Conservation (phyloP, 2,113 vertebrate species). For the Nansenia antarctica region DNA sequence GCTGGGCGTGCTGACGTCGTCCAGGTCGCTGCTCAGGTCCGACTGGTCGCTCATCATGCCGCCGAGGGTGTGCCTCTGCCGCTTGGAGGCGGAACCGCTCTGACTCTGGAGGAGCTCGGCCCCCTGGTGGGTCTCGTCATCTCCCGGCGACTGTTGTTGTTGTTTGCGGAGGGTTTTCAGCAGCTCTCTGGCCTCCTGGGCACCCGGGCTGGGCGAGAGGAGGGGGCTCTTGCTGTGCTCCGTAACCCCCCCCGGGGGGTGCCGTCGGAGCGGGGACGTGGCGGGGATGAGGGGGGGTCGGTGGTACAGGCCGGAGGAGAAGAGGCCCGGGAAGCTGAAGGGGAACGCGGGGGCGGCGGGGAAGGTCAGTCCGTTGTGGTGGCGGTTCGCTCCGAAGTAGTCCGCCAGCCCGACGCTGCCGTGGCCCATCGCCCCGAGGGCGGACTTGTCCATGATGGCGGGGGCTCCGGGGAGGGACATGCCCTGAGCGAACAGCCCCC, state of each 20-base stretch:
- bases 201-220: constrained; percentile 87
- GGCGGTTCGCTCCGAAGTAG: constrained; percentile 97
- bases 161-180: constrained; percentile 93
- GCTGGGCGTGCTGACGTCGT: constrained; percentile 98
- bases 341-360: constrained; percentile 95
- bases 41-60: constrained; percentile 96
- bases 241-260: constrained; percentile 78
- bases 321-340: constrained; percentile 97
- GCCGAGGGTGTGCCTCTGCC: constrained; percentile 75
- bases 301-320: constrained; percentile 98
- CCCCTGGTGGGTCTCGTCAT: constrained; percentile 74
- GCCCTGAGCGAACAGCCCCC: constrained; percentile 96
- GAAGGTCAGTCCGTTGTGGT: constrained; percentile 95
- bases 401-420: constrained; percentile 92
- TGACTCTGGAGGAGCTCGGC: constrained; percentile 79
- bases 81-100: constrained; percentile 80
- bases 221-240: constrained; percentile 91
- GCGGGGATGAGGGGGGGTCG: constrained; percentile 92
- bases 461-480: constrained; percentile 92
- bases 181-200: constrained; percentile 89
- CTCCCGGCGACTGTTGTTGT: constrained; percentile 76
- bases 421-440: constrained; percentile 92
- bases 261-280: constrained; percentile 84
- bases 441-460: constrained; percentile 93
- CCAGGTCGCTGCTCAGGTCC: constrained; percentile 98